Base-by-base conservation (phyloP, 2,113 vertebrate species). In the Thomomys bottae region DNA sequence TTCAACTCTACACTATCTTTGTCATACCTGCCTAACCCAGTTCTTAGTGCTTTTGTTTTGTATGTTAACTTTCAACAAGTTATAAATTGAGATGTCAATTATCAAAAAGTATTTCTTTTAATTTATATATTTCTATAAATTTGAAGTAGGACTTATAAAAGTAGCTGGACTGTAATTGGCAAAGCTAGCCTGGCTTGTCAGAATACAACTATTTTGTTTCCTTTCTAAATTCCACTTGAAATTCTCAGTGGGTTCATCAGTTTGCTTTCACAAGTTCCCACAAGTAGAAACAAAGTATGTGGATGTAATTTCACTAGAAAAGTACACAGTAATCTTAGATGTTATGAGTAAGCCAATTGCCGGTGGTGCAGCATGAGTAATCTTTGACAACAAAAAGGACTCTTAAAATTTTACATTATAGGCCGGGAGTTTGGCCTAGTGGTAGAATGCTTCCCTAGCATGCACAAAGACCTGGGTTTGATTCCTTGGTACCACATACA, bases 191-290 rank as follows among this genome's bases (percentile, higher is more conserved):
- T 38, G 4, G 28, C 70, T 67, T 66, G 21, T 84, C 66, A 87
- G 20, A 11, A 66, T 32, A n/a, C 0, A 20, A n/a, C 64, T 2
- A 17, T 14, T 26, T 30, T 40, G 59, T 77, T 30, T 66, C 24
- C 14, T 68, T 77, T 72, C 57, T 42, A n/a, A 36, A 59, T 76
- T 94, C 40, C 77, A 63, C n/a, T 49, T 87, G 20, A 88, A 88
- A 91, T 75, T 81, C 28, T 76, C 20, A 57, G 1, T 68, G 49
- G 67, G 77, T 23, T 94, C 57, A 84, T 82, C 66, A 77, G 57
- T 90, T 63, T 80, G 66, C n/a, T 81, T 63, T 84, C 57, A 73
- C 17, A 84, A 59, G 64, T 89, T 87, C 59, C 49, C 61, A 91
- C 6, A 84, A 83, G 23, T 15, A 34, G 34, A 75, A 83, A 87